Evolutionary conservation across 2,797 vertebrate species (phyloP).

Genomic region (Galaxias olidus): DNA sequence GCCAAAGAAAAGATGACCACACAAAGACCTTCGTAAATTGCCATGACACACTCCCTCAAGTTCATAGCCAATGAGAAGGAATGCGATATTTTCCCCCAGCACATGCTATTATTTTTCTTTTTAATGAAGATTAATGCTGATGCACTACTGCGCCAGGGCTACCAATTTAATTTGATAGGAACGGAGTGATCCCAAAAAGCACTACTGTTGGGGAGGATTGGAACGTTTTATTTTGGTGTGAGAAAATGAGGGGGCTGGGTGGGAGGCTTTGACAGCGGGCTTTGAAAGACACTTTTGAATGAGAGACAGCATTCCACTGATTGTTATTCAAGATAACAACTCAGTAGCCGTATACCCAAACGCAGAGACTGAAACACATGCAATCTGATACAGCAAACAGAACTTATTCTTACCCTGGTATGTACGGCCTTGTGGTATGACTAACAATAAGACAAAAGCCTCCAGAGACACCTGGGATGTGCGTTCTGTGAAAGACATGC

Average conservation of each 20-base stretch:
- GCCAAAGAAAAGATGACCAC: conserved; percentile 53
- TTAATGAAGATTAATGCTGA: conserved; percentile 41
- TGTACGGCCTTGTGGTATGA: conserved; percentile 36
- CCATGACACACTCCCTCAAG: conserved; percentile 27
- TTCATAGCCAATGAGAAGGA: conserved; percentile 28
- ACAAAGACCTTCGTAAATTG: conserved; percentile 48
- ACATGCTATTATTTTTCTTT: conserved; percentile 22
- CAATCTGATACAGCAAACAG: conserved; percentile 63
- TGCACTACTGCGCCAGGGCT: conserved; percentile 22
- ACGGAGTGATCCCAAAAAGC: conserved; percentile 48
- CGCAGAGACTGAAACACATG: conserved; percentile 44
- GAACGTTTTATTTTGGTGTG: conserved; percentile 60
- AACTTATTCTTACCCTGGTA: conserved; percentile 53
- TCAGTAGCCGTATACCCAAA: conserved; percentile 44
- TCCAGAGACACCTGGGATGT: conserved; percentile 56
- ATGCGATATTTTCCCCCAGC: conserved; percentile 22
- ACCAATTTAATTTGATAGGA: conserved; percentile 36
- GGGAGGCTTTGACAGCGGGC: conserved; percentile 41
- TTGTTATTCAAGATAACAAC: conserved; percentile 60
- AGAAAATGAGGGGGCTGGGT: conserved; percentile 66
- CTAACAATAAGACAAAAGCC: conserved; percentile 21
- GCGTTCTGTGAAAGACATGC: conserved; percentile 45
- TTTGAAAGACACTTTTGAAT: conserved; percentile 71
- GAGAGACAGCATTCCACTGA: conserved; percentile 69
- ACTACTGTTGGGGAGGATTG: conserved; percentile 42